Conservation (phyloP, 2,888 invertebrate species). For the Silvanus unidentatus region DNA sequence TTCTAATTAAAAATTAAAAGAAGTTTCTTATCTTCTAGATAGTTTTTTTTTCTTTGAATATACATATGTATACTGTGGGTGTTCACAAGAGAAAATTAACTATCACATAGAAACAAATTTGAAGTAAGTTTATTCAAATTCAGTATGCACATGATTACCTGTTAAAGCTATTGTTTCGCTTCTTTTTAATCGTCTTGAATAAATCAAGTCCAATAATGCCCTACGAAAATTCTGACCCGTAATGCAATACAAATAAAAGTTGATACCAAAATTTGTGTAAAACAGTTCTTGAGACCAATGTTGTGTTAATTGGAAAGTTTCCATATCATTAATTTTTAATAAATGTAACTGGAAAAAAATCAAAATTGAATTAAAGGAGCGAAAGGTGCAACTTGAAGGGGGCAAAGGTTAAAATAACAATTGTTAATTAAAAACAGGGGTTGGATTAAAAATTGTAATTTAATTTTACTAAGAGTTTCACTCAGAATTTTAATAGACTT, state of each 20-base stretch:
- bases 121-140: too few species aligned
- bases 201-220: slow-evolving; percentile 33
- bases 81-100: too few species aligned
- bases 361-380: slow-evolving; percentile 3
- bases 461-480: too few species aligned
- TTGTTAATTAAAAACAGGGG: too few species aligned
- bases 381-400: not conserved
- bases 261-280: slow-evolving; percentile 77
- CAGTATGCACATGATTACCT: slow-evolving; percentile 14
- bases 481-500: too few species aligned
- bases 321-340: slow-evolving; percentile 48
- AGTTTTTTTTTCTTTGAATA: too few species aligned
- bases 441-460: too few species aligned
- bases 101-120: too few species aligned
- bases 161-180: slow-evolving; percentile 18
- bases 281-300: slow-evolving; percentile 64
- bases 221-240: slow-evolving; percentile 75
- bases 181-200: slow-evolving; percentile 12
- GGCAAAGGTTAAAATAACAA: too few species aligned
- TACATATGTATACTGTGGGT: too few species aligned
- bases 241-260: slow-evolving; percentile 75
- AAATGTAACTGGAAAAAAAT: slow-evolving; percentile 40
- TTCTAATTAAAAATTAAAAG: too few species aligned
- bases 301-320: slow-evolving; percentile 45
- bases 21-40: too few species aligned